Conservation (phyloP, 2,888 invertebrate species). For the Polylopha cassiicola region DNA sequence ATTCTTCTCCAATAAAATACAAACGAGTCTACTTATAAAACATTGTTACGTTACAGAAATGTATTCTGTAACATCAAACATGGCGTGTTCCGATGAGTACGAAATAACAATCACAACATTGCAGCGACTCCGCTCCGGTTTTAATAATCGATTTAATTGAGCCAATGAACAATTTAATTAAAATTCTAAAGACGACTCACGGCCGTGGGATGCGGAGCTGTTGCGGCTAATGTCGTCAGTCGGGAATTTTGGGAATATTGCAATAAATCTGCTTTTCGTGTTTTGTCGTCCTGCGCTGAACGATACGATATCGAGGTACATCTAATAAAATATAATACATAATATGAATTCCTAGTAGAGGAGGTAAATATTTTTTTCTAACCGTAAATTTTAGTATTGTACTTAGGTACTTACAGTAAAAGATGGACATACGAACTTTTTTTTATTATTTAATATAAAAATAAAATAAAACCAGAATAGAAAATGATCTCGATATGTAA, state of each 20-base stretch:
- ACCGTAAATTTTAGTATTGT: no score
- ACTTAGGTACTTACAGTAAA: no score
- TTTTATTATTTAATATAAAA: no score
- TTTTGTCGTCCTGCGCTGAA: no score
- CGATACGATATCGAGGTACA: no score
- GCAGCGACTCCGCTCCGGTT: constrained; percentile 29
- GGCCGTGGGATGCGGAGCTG: constrained; percentile 45
- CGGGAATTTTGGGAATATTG: constrained; percentile 27
- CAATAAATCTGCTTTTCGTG: constrained; percentile 4
- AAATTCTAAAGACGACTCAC: constrained; percentile 63
- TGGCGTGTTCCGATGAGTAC: constrained; percentile 4
- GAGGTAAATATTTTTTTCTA: no score
- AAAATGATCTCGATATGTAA: no score
- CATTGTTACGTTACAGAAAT: constrained; percentile 7
- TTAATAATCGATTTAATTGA: constrained; percentile 69
- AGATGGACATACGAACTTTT: no score
- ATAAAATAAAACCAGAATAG: no score
- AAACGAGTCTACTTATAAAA: constrained; percentile 6
- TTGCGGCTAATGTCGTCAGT: constrained; percentile 25
- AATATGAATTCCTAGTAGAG: no score
- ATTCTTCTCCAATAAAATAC: constrained; percentile 20
- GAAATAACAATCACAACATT: constrained; percentile 26
- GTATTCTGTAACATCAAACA: constrained; percentile 17
- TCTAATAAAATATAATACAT: no score
- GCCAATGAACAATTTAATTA: constrained; percentile 73